Evolutionary conservation across 2,797 vertebrate species (phyloP).

Genomic region (Hippoglossus hippoglossus): DNA sequence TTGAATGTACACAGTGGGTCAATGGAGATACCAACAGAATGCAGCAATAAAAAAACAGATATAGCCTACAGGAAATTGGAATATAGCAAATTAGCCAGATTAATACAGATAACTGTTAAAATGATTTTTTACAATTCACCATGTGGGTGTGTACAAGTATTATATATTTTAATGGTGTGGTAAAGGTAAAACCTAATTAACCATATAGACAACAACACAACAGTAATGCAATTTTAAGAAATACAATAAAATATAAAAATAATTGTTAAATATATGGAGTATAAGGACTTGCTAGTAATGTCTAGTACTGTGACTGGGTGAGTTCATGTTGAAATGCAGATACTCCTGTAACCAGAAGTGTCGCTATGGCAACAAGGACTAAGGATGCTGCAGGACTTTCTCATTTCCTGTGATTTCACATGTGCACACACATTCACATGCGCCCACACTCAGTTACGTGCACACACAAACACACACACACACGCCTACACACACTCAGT

Average conservation of each 20-base stretch:
- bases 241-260: background rate
- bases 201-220: no score
- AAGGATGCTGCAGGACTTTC: constrained; percentile 66
- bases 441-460: constrained; percentile 33
- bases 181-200: no score
- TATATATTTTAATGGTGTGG: no score
- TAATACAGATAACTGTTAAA: no score
- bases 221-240: background rate
- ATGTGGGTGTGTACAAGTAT: no score
- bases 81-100: no score
- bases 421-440: constrained; percentile 24
- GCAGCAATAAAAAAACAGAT: background rate
- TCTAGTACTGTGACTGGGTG: no score
- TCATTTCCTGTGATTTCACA: constrained; percentile 70
- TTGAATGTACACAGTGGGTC: background rate
- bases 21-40: background rate
- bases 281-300: no score
- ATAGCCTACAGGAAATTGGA: no score
- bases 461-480: constrained; percentile 20
- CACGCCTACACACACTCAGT: background rate
- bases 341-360: constrained; percentile 74
- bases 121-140: no score
- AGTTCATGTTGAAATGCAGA: constrained; percentile 32
- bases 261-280: background rate
- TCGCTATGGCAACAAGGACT: constrained; percentile 81